These are phyloP conservation scores for Oenanthe oenanthe DNA, from an alignment of 2,113 vertebrate species.

Conservation along the genomic window DNA sequence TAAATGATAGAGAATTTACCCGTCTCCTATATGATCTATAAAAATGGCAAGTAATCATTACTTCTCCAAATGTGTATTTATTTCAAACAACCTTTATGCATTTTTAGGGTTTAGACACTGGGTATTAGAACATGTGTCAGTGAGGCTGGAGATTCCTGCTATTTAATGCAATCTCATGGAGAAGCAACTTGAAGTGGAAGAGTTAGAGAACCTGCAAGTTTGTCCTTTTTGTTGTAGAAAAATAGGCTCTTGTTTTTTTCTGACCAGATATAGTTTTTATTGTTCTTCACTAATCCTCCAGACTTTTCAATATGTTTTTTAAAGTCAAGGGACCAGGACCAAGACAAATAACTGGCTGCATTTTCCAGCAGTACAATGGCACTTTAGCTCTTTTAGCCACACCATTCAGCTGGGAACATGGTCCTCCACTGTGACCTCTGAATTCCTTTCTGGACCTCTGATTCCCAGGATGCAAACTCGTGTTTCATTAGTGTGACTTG, in stretches of 20 bases:
- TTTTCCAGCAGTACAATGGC: background rate
- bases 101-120: background rate
- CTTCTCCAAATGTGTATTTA: conserved; percentile 7
- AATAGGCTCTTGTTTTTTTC: background rate
- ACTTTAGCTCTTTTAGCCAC: background rate
- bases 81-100: background rate
- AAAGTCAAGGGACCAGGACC: background rate
- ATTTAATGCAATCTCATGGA: background rate
- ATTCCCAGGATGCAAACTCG: background rate
- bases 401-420: background rate
- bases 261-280: background rate
- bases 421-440: background rate
- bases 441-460: background rate
- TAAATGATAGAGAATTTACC: conserved; percentile 30
- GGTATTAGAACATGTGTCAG: background rate
- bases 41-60: conserved; percentile 25
- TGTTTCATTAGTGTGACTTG: background rate
- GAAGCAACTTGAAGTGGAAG: background rate
- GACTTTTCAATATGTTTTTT: background rate
- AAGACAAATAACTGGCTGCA: background rate
- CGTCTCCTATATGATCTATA: background rate
- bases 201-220: background rate
- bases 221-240: background rate
- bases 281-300: background rate
- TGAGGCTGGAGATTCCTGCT: background rate